Conservation (phyloP, 2,113 vertebrate species). For the Odocoileus hemionus region DNA sequence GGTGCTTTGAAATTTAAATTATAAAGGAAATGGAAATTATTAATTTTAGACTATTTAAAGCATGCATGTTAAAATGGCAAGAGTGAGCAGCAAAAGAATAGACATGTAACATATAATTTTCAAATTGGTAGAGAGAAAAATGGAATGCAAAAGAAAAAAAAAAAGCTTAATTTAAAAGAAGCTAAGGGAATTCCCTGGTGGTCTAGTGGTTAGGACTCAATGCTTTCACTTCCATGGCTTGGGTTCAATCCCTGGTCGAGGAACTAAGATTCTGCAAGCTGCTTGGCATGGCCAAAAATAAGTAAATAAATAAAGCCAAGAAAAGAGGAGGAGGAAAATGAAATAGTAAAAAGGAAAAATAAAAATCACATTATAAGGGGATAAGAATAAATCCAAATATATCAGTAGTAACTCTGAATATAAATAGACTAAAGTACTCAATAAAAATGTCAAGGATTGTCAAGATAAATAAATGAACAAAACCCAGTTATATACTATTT, state of each 20-base stretch:
- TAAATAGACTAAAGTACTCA: not conserved
- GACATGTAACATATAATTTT: not conserved
- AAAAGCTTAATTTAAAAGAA: not conserved
- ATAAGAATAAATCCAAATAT: not conserved
- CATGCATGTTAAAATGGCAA: not conserved
- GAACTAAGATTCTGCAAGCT: not conserved
- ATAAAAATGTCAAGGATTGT: not conserved
- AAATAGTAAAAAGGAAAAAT: not conserved
- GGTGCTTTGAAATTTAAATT: not conserved
- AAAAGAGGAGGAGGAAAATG: not conserved
- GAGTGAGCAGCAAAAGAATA: not conserved
- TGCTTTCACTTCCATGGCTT: not conserved
- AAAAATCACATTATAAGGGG: not conserved
- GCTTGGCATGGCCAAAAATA: not conserved
- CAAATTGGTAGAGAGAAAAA: not conserved
- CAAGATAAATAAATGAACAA: not conserved
- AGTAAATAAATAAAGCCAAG: not conserved
- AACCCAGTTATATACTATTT: not conserved
- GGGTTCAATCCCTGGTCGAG: not conserved
- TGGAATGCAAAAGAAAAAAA: not conserved
- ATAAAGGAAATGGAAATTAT: not conserved
- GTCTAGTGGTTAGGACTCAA: not conserved
- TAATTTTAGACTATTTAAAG: not conserved
- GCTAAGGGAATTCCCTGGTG: not conserved
- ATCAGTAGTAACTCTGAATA: not conserved